Evolutionary conservation across 2,797 vertebrate species (phyloP).

Genomic region (Phoebastria nigripes): DNA sequence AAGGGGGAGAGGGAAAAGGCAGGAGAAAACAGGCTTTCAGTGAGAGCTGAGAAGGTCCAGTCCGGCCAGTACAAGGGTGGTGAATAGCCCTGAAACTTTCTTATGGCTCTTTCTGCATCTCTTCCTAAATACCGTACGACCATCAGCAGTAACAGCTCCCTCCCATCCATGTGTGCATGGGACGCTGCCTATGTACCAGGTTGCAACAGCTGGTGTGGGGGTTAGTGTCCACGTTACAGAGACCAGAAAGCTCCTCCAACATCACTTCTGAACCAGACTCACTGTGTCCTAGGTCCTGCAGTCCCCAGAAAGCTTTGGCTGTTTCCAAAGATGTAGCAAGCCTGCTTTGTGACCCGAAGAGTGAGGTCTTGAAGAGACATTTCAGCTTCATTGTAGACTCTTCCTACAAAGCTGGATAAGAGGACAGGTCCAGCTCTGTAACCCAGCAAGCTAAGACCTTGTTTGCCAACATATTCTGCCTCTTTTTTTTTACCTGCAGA

Average conservation of each 20-base stretch:
- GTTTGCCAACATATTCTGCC: not conserved
- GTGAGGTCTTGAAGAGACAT: not conserved
- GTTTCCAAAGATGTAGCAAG: not conserved
- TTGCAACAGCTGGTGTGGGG: not conserved
- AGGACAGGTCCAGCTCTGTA: not conserved
- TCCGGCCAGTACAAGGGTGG: not conserved
- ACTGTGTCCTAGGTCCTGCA: not conserved
- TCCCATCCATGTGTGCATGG: not conserved
- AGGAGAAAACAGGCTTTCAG: not conserved
- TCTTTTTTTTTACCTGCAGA: not conserved
- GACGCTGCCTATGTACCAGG: not conserved
- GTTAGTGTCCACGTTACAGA: rapidly evolving
- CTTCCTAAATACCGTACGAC: not conserved
- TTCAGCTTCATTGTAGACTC: not conserved
- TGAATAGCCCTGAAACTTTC: not conserved
- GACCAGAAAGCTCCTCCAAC: not conserved
- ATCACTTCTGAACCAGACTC: not conserved
- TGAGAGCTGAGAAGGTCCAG: not conserved
- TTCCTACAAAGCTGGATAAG: not conserved
- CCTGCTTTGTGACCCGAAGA: not conserved
- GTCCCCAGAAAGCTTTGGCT: not conserved
- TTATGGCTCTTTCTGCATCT: not conserved
- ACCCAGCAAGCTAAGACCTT: not conserved
- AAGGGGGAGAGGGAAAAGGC: not conserved
- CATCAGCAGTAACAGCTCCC: not conserved